Conservation (phyloP, 2,797 vertebrate genomes). For the Gephyroberyx darwinii region DNA sequence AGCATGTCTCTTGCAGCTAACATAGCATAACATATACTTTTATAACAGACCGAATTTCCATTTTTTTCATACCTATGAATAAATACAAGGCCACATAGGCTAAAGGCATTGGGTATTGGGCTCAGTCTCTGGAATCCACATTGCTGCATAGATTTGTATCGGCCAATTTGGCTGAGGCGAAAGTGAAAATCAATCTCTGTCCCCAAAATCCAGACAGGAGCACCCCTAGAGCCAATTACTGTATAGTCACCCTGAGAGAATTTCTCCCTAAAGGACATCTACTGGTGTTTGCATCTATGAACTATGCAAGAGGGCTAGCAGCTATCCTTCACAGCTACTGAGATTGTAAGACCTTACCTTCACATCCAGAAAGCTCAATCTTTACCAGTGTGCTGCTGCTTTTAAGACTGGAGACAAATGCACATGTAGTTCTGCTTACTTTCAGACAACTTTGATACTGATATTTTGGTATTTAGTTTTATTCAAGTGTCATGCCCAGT, state of each 20-base stretch:
- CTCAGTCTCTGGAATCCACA: not conserved
- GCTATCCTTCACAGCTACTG: constrained; percentile 40
- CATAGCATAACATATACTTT: too few species aligned
- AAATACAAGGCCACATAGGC: too few species aligned
- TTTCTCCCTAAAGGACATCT: constrained; percentile 20
- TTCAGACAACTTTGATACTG: constrained; percentile 4
- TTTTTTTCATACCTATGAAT: too few species aligned
- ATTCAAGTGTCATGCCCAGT: too few species aligned
- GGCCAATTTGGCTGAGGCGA: not conserved
- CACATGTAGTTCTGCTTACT: constrained; percentile 52
- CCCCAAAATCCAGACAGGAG: not conserved
- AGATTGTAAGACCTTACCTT: constrained; percentile 66
- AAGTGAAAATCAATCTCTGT: too few species aligned
- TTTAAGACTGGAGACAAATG: constrained; percentile 58
- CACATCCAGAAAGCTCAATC: constrained; percentile 45
- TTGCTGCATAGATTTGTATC: not conserved
- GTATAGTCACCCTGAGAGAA: not conserved
- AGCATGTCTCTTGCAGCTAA: too few species aligned
- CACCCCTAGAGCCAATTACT: not conserved
- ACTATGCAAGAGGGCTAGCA: constrained; percentile 13
- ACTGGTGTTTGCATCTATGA: constrained; percentile 33
- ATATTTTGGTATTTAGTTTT: constrained; percentile 15
- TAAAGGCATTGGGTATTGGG: too few species aligned
- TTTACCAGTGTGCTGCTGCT: constrained; percentile 61
- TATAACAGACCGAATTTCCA: too few species aligned